Percentiles rank a stretch among this genome's conserved stretches.
phyloP scores from a whole-genome alignment of 2,797 vertebrate species.

The Hipposideros larvatus region DNA sequence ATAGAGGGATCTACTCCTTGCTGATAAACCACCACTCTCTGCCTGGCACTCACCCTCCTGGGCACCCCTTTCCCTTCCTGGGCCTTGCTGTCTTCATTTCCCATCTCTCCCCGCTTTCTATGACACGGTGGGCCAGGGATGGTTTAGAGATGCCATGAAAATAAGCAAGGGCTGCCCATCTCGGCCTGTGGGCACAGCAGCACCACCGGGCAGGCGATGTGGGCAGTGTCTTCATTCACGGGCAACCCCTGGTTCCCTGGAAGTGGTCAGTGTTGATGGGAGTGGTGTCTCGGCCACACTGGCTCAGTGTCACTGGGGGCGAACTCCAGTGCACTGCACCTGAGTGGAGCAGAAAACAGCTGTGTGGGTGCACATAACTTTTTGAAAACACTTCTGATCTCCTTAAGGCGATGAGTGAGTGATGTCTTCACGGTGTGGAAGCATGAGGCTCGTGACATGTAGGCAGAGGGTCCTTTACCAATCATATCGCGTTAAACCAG shows the following conservation, averaged over 20 bases:
- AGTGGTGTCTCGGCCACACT: fast-evolving
- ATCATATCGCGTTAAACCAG: fast-evolving
- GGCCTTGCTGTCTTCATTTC: background rate
- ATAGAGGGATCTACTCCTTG: background rate
- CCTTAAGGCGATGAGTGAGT: background rate
- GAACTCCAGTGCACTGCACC: background rate
- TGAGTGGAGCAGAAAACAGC: background rate
- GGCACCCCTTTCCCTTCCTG: background rate
- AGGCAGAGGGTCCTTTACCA: background rate
- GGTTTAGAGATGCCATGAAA: background rate
- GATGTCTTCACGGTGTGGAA: background rate
- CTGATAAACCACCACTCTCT: background rate
- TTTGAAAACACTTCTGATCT: background rate
- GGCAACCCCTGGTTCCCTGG: background rate
- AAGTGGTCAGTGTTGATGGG: fast-evolving
- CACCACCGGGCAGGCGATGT: background rate
- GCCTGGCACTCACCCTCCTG: fast-evolving
- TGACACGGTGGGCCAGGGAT: background rate
- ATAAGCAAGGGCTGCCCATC: background rate
- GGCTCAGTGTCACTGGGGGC: fast-evolving
- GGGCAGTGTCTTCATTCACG: fast-evolving
- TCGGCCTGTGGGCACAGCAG: fast-evolving
- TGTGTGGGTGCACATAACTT: background rate
- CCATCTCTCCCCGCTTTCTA: background rate
- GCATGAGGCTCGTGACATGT: fast-evolving